Evolutionary conservation across 2,888 invertebrate genomes (phyloP).

Genomic region (Sepiola atlantica): DNA sequence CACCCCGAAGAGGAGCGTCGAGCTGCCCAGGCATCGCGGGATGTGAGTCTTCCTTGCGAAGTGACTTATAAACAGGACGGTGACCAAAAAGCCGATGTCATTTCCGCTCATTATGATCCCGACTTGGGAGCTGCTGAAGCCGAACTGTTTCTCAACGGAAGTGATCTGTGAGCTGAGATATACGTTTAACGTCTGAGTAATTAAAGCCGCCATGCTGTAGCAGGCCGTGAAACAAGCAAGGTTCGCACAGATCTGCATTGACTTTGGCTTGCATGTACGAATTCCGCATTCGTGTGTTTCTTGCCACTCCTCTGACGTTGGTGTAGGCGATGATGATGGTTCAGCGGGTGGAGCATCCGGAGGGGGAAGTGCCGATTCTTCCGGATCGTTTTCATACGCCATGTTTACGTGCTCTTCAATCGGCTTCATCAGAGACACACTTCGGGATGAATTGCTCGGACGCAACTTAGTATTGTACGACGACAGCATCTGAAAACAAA

Average conservation of each 20-base stretch:
- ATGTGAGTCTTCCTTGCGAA: constrained; percentile 56
- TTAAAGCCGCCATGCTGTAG: constrained; percentile 55
- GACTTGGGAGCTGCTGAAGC: constrained; percentile 56
- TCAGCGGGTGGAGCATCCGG: neutral
- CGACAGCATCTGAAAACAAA: neutral
- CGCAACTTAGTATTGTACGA: neutral
- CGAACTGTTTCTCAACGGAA: constrained; percentile 60
- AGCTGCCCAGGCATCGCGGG: constrained; percentile 54
- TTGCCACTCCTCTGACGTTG: neutral
- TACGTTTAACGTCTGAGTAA: constrained; percentile 56
- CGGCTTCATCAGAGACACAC: neutral
- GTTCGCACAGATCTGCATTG: constrained; percentile 54
- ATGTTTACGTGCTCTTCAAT: neutral
- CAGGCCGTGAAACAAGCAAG: constrained; percentile 53
- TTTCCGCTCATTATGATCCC: constrained; percentile 62
- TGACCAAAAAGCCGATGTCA: constrained; percentile 61
- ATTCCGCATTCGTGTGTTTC: constrained; percentile 54
- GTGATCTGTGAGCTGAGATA: constrained; percentile 58
- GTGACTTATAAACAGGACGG: constrained; percentile 59
- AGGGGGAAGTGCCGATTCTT: neutral
- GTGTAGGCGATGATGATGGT: neutral
- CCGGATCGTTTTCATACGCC: neutral
- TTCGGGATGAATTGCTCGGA: neutral
- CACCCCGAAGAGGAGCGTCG: constrained; percentile 54
- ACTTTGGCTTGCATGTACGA: constrained; percentile 51